Conservation (phyloP, 2,113 vertebrate species). For the Microcebus jonahi region DNA sequence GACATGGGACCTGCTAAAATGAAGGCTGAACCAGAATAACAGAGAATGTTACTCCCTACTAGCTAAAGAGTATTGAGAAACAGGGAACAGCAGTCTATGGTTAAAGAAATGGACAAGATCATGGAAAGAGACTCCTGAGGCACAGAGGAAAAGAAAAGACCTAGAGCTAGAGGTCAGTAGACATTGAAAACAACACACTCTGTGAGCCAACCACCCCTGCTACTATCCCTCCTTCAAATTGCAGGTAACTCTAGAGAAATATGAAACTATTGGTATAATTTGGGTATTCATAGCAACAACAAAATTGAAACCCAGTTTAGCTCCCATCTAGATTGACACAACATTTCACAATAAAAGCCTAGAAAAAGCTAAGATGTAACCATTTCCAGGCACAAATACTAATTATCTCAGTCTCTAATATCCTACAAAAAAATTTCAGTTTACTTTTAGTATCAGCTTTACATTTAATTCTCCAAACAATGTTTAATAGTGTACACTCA, state of each 20-base stretch:
- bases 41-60: neutral
- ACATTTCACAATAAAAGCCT: neutral
- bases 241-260: neutral
- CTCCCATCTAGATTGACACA: neutral
- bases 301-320: neutral
- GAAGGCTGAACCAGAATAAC: neutral
- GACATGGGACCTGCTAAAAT: neutral
- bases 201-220: neutral
- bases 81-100: neutral
- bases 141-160: neutral
- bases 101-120: neutral
- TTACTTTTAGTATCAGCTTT: neutral
- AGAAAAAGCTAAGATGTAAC: neutral
- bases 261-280: neutral
- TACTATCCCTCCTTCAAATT: neutral
- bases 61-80: neutral
- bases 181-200: neutral
- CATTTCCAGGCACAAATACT: neutral
- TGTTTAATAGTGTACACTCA: neutral
- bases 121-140: neutral
- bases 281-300: neutral
- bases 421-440: neutral
- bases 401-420: neutral
- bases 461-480: neutral
- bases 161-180: neutral